Base-by-base conservation (phyloP, 2,113 vertebrate species). In the Dasypus novemcinctus region DNA sequence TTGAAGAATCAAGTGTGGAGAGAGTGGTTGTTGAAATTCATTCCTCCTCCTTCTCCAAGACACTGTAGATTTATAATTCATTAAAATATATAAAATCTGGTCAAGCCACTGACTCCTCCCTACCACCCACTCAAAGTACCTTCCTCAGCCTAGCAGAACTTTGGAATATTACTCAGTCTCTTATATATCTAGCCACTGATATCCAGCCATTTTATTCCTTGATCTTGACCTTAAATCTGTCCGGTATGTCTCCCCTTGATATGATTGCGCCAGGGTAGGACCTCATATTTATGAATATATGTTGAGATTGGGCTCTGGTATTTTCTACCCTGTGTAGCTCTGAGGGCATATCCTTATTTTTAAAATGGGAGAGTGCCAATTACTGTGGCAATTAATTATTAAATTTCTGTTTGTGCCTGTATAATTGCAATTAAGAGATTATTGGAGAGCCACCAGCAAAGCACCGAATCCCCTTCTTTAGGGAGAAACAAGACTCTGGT, bases 51-150 rank as follows among this genome's bases (percentile, higher is more conserved):
- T 96, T 90, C 18, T 71, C 46, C 29, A 75, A 61, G 31, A 54
- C 11, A 21, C 66, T n/a, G 41, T 20, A 41, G 33, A 66, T 92
- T 90, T 85, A 38, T 72, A 81, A 88, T 79, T 76, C 29, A 41
- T 76, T 76, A 57, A 61, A 86, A 81, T 94, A 76, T 33, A 84
- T 82, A 93, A 87, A 93, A 78, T 82, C 38, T 91, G 54, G 2
- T 68, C 4, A 36, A 61, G 6, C 38, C 41, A 61, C 36, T 41
- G 63, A 89, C 18, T 0, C 12, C 4, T 64, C 15, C 64, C 64
- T 49, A 57, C 89, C 46, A 49, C 8, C 46, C 8, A 49, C 46
- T 49, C 46, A 49, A 57, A 33, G 21, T 83, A 17, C 31, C 20
- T 80, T 75, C 4, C 23, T 20, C 14, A 66, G 4, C 11, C 4